A percentile compares a stretch with the other conserved stretches of the same genome.
Conservation (phyloP, 1,140 invertebrate species). For the Dendrolimus punctatus region DNA sequence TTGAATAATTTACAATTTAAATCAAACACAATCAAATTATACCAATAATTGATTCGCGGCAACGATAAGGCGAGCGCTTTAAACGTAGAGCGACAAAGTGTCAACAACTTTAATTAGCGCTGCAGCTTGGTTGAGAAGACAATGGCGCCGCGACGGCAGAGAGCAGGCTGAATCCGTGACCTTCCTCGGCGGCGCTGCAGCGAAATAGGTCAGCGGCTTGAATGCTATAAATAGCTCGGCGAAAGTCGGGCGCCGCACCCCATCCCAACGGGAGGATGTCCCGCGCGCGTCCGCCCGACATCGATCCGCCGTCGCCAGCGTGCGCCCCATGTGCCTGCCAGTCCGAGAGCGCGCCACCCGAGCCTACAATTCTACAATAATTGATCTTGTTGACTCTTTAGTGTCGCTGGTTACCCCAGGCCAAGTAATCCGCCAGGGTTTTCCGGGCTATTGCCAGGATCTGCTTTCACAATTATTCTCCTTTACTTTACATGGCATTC, state of each 20-base stretch:
- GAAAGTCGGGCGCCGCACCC: conserved; percentile 63
- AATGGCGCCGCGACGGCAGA: conserved; percentile 63
- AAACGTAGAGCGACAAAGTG: conserved; percentile 50
- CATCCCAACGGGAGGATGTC: conserved; percentile 40
- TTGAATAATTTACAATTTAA: not conserved
- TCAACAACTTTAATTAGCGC: conserved; percentile 69
- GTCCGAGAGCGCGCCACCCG: conserved; percentile 13
- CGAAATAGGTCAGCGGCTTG: conserved; percentile 69
- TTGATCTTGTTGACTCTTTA: conserved; percentile 21
- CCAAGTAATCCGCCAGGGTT: too few relatives aligned
- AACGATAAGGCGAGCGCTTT: conserved; percentile 37
- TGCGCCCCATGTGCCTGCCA: conserved; percentile 23
- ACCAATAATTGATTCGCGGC: conserved; percentile 2
- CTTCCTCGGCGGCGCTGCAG: conserved; percentile 64
- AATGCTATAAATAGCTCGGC: conserved; percentile 69
- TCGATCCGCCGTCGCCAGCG: conserved; percentile 40
- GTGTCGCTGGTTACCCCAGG: conserved; percentile 5
- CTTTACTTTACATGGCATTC: too few relatives aligned
- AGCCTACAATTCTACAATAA: conserved; percentile 43
- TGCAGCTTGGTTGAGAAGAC: conserved; percentile 63
- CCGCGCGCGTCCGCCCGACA: conserved; percentile 39
- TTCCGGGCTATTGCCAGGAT: too few relatives aligned
- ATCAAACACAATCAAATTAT: conserved; percentile 1
- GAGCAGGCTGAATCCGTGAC: conserved; percentile 65
- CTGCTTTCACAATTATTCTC: too few relatives aligned